Evolutionary conservation across 2,797 vertebrate genomes (phyloP).

Genomic region (Manis crassicaudata): DNA sequence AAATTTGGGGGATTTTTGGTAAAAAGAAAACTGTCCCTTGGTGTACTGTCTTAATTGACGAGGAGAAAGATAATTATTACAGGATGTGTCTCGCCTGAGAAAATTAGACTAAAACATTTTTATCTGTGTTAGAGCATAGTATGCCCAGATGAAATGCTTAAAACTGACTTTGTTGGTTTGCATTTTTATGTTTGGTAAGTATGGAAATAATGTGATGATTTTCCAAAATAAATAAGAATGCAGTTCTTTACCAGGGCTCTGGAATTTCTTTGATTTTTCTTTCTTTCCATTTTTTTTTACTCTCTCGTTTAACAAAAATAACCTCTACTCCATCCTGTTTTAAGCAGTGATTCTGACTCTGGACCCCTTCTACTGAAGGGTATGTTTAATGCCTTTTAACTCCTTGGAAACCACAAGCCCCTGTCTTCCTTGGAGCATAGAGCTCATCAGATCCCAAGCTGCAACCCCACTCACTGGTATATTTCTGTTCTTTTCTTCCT

Average conservation of each 20-base stretch:
- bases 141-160: constrained; percentile 10
- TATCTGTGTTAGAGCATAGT: neutral
- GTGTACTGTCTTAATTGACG: neutral
- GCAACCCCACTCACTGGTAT: neutral
- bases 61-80: neutral
- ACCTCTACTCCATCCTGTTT: neutral
- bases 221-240: neutral
- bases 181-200: constrained; percentile 35
- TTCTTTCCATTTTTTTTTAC: neutral
- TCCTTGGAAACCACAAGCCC: neutral
- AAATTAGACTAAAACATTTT: neutral
- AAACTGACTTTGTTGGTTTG: constrained; percentile 36
- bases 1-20: neutral
- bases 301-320: neutral
- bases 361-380: neutral
- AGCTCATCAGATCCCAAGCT: neutral
- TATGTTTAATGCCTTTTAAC: neutral
- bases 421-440: neutral
- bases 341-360: constrained; percentile 3
- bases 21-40: neutral
- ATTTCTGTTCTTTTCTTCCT: neutral
- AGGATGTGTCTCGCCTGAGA: neutral
- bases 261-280: neutral
- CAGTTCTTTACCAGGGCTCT: neutral
- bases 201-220: neutral